Base-by-base conservation (phyloP, 2,113 vertebrate species). In the Leucosticte australis region DNA sequence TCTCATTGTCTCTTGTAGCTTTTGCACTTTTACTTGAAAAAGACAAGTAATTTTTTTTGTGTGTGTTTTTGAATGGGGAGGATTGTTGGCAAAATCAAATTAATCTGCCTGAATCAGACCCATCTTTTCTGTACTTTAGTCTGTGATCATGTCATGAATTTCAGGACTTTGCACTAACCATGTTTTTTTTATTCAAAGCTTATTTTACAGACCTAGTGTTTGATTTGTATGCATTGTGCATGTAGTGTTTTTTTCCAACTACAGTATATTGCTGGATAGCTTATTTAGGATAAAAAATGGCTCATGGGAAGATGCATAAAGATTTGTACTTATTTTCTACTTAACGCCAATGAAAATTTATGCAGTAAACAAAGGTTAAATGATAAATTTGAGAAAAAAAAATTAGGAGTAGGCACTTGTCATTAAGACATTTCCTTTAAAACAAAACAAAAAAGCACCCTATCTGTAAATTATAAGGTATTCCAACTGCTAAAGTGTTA, bases 101-200 rank as follows among this genome's bases (percentile, higher is more conserved):
- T 98, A 98, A 98, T 98, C 96, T 98, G 98, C 98, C 98, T 98
- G 98, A 98, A 98, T 98, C 98, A 98, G 97, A 98, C 98, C 98
- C 98, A 98, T 98, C 98, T 97, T 98, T 98, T 98, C 97, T 94
- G 97, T 98, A 98, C 98, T 98, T 98, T 98, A 98, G 97, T 98
- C 98, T 98, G 98, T 98, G 98, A 97, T 98, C 98, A 98, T 98
- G 96, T 97, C 98, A 98, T 98, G 95, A 98, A 95, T 98, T 98
- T 93, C 97, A 98, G 98, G 98, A 98, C 97, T 98, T 98, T 98
- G 98, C 98, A 97, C 98, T 99, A 98, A 99, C 98, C 98, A 95
- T 98, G 93, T 85, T 98, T 98, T 97, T 97, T 97, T 96, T 88
- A 97, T 96, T 98, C 97, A 97, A 97, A 98, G 97, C 97, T 98